Percentiles rank a stretch among this genome's conserved stretches.
phyloP scores from a whole-genome alignment of 2,888 invertebrate genomes.

The Rotaria macrura region DNA sequence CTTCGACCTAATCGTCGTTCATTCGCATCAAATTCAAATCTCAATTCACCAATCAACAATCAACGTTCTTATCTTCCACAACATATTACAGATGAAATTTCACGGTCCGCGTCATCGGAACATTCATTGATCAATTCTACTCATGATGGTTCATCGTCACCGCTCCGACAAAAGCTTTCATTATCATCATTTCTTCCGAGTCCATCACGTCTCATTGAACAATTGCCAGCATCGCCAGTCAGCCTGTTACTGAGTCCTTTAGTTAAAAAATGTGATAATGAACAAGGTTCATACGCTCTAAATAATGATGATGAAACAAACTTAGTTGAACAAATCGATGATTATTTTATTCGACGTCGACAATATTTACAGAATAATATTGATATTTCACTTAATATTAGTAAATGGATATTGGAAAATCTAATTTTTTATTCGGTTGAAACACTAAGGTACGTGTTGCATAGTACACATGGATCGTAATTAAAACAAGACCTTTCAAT shows the following conservation, averaged over 20 bases:
- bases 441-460: neutral
- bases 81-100: neutral
- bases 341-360: neutral
- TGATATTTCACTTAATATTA: neutral
- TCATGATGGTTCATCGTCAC: neutral
- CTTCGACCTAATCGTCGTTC: neutral
- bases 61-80: neutral
- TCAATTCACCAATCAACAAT: neutral
- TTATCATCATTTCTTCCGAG: neutral
- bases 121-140: neutral
- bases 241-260: neutral
- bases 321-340: neutral
- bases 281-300: neutral
- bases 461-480: too few relatives aligned
- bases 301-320: neutral
- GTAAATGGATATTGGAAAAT: slow-evolving; percentile 1
- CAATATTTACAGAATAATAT: slow-evolving; percentile 19
- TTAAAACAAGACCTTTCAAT: too few relatives aligned
- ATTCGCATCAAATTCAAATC: neutral
- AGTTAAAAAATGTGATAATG: neutral
- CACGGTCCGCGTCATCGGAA: neutral
- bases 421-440: neutral
- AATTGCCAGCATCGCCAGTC: neutral
- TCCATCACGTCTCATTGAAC: neutral
- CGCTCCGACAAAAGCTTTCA: neutral